phyloP scores from a whole-genome alignment of 2,113 vertebrate genomes.

The Cricetomys ansorgei region DNA sequence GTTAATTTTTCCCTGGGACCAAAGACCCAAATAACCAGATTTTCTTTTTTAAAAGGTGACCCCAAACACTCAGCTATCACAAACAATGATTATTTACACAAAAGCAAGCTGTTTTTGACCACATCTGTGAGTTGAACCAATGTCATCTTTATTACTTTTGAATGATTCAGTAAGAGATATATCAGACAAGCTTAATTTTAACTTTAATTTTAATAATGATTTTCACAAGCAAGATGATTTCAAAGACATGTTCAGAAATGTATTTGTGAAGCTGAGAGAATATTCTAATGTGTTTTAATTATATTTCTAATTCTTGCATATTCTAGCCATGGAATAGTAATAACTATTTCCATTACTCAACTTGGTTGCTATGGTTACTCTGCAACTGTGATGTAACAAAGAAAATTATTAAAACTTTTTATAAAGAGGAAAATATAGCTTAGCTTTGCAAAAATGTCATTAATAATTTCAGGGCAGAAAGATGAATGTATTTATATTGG shows the following conservation, averaged over 20 bases:
- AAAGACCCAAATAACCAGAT: neutral
- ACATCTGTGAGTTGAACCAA: neutral
- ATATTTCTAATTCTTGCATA: slow-evolving; percentile 30
- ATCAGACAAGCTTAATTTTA: slow-evolving; percentile 35
- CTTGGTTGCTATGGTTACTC: slow-evolving; percentile 78
- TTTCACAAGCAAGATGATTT: slow-evolving; percentile 38
- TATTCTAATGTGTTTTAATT: slow-evolving; percentile 52
- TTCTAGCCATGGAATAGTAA: slow-evolving; percentile 53
- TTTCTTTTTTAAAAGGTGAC: neutral
- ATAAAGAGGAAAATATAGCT: slow-evolving; percentile 63
- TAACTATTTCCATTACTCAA: slow-evolving; percentile 72
- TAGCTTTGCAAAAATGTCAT: slow-evolving; percentile 70
- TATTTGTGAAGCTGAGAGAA: neutral
- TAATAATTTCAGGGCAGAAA: slow-evolving; percentile 68
- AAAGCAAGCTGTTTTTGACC: neutral
- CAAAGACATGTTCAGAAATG: neutral
- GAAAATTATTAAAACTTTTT: slow-evolving; percentile 70
- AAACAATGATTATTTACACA: neutral
- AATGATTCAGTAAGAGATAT: neutral
- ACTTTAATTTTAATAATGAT: slow-evolving; percentile 54
- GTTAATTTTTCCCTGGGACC: neutral
- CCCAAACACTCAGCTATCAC: neutral
- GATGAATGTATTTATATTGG: slow-evolving; percentile 77
- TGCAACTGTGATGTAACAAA: slow-evolving; percentile 75
- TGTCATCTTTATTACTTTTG: neutral